phyloP scores from a whole-genome alignment of 2,113 vertebrate genomes.

The Charina bottae region DNA sequence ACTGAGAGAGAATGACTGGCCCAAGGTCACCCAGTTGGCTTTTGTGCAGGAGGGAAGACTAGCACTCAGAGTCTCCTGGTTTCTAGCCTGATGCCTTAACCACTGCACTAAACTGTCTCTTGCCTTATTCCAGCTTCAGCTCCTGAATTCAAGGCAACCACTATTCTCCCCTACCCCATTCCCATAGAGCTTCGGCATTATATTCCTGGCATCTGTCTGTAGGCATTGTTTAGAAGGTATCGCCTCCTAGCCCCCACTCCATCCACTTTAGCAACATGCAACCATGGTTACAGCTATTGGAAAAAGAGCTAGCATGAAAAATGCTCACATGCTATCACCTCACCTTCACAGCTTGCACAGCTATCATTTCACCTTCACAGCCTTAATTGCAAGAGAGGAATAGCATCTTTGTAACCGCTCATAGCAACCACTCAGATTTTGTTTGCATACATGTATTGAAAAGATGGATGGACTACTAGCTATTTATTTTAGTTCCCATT shows the following conservation, averaged over 20 bases:
- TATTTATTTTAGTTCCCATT: not conserved
- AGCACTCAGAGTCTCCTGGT: not conserved
- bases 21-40: not conserved
- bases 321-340: not conserved
- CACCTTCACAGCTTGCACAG: not conserved
- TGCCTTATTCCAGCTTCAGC: not conserved
- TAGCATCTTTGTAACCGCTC: not conserved
- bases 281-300: not conserved
- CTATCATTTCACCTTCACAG: not conserved
- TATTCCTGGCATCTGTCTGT: not conserved
- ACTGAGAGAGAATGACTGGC: not conserved
- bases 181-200: not conserved
- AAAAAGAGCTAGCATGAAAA: not conserved
- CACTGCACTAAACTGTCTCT: not conserved
- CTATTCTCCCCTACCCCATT: not conserved
- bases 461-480: not conserved
- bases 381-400: not conserved
- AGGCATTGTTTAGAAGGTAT: not conserved
- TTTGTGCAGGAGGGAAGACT: not conserved
- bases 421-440: not conserved
- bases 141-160: not conserved
- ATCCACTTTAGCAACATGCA: not conserved
- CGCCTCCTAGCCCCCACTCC: not conserved
- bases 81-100: not conserved
- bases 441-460: not conserved